A percentile compares a stretch with the other conserved stretches of the same genome.
Conservation (phyloP, 1,140 invertebrate genomes). For the Pseudomyrmex cubaensis region DNA sequence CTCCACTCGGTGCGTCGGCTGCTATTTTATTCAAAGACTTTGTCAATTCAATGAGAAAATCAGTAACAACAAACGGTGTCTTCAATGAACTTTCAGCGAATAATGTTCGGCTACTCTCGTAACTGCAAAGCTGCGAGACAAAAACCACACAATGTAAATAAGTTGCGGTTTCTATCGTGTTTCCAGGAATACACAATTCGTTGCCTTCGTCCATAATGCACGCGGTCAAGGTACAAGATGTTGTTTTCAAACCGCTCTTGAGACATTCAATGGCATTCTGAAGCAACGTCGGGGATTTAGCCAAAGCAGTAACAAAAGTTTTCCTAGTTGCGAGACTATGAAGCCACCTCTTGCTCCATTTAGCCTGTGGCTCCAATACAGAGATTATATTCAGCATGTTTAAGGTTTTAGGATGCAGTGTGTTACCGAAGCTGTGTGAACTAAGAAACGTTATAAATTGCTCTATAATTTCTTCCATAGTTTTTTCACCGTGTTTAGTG, state of each 20-base stretch:
- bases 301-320: conserved; percentile 73
- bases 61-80: conserved; percentile 71
- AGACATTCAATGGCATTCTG: conserved; percentile 72
- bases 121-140: conserved; percentile 77
- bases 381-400: conserved; percentile 79
- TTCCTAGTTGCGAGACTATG: conserved; percentile 77
- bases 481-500: conserved; percentile 75
- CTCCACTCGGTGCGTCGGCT: conserved; percentile 74
- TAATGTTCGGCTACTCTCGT: conserved; percentile 74
- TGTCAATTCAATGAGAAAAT: conserved; percentile 77
- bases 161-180: conserved; percentile 80
- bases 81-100: conserved; percentile 73
- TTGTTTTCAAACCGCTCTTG: conserved; percentile 72
- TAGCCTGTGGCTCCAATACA: conserved; percentile 80
- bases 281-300: conserved; percentile 79
- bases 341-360: conserved; percentile 82
- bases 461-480: conserved; percentile 80
- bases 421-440: conserved; percentile 65
- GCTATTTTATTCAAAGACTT: conserved; percentile 76
- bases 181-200: conserved; percentile 80
- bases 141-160: conserved; percentile 81
- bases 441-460: conserved; percentile 80
- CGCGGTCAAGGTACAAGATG: conserved; percentile 71
- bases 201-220: conserved; percentile 77
- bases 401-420: conserved; percentile 72